Evolutionary conservation across 2,113 vertebrate genomes (phyloP).

Genomic region (Drymodes brunneopygia): DNA sequence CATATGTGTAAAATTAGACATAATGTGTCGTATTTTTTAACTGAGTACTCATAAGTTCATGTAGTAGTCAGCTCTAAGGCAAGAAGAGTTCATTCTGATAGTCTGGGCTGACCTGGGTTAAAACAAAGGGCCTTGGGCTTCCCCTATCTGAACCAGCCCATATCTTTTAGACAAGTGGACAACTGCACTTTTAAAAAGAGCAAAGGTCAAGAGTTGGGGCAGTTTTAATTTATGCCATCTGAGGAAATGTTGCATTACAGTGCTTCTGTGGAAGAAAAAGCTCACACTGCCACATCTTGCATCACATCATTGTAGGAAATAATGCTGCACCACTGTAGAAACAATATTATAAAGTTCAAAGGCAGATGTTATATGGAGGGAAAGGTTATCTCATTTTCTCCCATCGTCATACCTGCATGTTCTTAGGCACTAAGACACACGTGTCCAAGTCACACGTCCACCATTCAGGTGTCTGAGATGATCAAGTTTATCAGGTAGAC

Average conservation of each 20-base stretch:
- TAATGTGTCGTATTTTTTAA: neutral
- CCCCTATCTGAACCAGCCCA: neutral
- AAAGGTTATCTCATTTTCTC: neutral
- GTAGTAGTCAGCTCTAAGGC: neutral
- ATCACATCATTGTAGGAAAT: neutral
- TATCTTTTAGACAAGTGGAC: neutral
- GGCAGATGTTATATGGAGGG: neutral
- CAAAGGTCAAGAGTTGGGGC: neutral
- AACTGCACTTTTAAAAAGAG: neutral
- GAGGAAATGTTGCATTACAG: neutral
- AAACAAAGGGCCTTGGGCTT: neutral
- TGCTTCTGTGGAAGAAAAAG: neutral
- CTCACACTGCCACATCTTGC: neutral
- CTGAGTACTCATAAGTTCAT: neutral
- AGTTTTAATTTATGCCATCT: neutral
- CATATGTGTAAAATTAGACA: neutral
- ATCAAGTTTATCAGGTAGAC: neutral
- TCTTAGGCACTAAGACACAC: neutral
- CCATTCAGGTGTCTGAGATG: neutral
- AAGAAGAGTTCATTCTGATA: neutral
- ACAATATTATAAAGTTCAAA: neutral
- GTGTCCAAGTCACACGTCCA: neutral
- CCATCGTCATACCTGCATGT: neutral
- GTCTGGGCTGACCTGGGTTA: neutral
- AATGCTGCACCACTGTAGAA: neutral